These are phyloP conservation scores for Metellina segmentata DNA, from an alignment of 2,888 invertebrate species.

Conservation along the genomic window DNA sequence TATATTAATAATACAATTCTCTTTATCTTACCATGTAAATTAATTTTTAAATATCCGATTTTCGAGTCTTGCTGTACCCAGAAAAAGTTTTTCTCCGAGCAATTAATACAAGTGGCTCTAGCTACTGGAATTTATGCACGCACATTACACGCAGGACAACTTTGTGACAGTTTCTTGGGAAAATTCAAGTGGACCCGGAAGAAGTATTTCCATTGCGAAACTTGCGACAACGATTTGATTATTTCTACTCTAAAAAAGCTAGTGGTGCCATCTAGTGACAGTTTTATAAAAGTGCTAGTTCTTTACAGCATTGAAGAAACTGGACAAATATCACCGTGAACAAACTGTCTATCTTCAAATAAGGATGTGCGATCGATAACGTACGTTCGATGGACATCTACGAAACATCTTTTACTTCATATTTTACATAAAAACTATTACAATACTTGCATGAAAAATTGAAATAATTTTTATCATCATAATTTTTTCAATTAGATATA, in stretches of 20 bases:
- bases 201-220: not conserved
- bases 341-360: too few relatives aligned
- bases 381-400: not conserved
- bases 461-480: not conserved
- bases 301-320: not conserved
- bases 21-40: too few relatives aligned
- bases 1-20: too few relatives aligned
- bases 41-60: too few relatives aligned
- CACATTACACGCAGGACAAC: too few relatives aligned
- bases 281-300: not conserved
- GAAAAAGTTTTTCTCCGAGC: too few relatives aligned
- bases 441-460: not conserved
- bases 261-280: not conserved
- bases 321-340: too few relatives aligned
- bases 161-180: too few relatives aligned
- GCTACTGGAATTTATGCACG: too few relatives aligned
- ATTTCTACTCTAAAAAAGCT: not conserved
- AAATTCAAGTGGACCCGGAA: not conserved
- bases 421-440: not conserved
- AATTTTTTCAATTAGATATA: not conserved
- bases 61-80: too few relatives aligned
- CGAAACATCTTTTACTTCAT: not conserved
- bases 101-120: too few relatives aligned
- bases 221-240: not conserved
- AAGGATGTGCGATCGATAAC: too few relatives aligned